A percentile compares a stretch with the other conserved stretches of the same genome.
Conservation (phyloP, 2,888 invertebrate species). For the Acrobasis repandana region DNA sequence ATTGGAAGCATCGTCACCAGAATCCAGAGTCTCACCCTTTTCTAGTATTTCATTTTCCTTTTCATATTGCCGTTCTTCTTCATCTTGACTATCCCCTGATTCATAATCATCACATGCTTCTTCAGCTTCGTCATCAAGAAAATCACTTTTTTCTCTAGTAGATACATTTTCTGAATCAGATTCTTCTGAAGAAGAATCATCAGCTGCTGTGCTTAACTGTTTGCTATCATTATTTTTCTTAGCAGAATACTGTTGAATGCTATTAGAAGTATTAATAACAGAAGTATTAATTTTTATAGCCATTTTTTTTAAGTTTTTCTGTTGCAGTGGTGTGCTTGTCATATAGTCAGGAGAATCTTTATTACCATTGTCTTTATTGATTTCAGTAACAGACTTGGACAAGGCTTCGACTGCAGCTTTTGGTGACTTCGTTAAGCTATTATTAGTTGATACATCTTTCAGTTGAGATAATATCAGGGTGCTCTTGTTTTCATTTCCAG, state of each 20-base stretch:
- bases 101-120: conserved; percentile 70
- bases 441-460: conserved; percentile 53
- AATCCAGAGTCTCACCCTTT: conserved; percentile 78
- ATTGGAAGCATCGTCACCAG: conserved; percentile 67
- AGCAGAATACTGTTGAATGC: conserved; percentile 22
- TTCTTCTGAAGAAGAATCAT: conserved; percentile 32
- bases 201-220: conserved; percentile 32
- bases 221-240: conserved; percentile 32
- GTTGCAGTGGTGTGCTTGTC: conserved; percentile 70
- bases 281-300: conserved; percentile 59
- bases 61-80: conserved; percentile 73
- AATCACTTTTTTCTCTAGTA: conserved; percentile 40
- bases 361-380: conserved; percentile 44
- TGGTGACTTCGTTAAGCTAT: conserved; percentile 42
- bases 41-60: conserved; percentile 74
- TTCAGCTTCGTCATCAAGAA: conserved; percentile 64
- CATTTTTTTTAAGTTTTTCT: conserved; percentile 53
- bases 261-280: conserved; percentile 46
- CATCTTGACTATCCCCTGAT: conserved; percentile 77
- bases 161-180: conserved; percentile 39
- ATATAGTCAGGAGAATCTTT: conserved; percentile 54
- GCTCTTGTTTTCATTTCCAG: conserved; percentile 55
- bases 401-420: conserved; percentile 41
- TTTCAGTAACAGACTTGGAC: conserved; percentile 49
- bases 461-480: conserved; percentile 63